Base-by-base conservation (phyloP, 2,888 invertebrate species). In the Salticus scenicus region DNA sequence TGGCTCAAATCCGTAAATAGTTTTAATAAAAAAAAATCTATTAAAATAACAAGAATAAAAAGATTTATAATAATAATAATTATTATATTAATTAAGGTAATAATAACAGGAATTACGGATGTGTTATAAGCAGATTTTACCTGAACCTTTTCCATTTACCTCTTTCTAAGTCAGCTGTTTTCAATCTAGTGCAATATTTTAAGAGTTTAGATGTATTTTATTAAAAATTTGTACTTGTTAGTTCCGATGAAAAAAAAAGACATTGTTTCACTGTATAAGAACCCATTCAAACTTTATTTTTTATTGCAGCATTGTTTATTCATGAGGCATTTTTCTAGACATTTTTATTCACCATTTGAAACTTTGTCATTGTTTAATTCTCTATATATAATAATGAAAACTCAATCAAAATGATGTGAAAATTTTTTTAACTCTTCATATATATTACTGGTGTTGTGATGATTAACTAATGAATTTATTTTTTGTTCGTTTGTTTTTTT, bases 351-450 rank as follows among this genome's bases (percentile, higher is more conserved):
- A 70, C 75, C 63, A 67, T 75, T 75, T 75, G 70, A 24, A 42
- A 71, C 72, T 64, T 67, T 63, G 72, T 73, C 71, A 84, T 71
- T 78, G 71, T 78, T 84, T 84, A 33, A 71, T 42, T 66, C 64
- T 17, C 20, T 10, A n/a, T n/a, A n/a, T n/a, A 27, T 31, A 30
- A 67, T 73, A 73, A 73, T 30, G 37, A 31, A 70, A 63, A 74
- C 30, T 70, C 70, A 75, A 75, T 75, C 75, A 75, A 76, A 76
- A 82, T 30, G 69, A 51, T 81, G 78, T 81, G 73, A 64, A 76
- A n/a, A 75, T 71, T 83, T 83, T 84, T 72, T 77, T 77, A 76
- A 69, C 83, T 78, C 73, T 77, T 77, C 83, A 63, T 84, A 74
- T 84, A 74, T 75, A 51, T 24, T 78, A 77, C 67, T 66, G 73